Evolutionary conservation across 2,797 vertebrate genomes (phyloP), one percentile per base, ranked within the genome.

Genomic region (Melanotaenia trifasciata): DNA sequence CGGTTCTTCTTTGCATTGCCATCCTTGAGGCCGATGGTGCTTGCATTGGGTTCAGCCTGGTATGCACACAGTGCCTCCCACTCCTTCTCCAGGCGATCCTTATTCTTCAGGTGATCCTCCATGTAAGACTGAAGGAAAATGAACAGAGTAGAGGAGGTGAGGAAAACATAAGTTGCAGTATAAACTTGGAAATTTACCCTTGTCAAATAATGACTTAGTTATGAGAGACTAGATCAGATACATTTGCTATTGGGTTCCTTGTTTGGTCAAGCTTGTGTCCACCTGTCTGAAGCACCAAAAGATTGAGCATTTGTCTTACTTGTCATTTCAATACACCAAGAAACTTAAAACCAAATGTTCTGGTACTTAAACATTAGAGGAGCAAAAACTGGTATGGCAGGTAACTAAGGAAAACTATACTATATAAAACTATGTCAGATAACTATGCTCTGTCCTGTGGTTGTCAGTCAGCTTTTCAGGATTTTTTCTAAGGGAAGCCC

Each of bases 101-200:
- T 98, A 89, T 98, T 99, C 87, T 96, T 97, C 92, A 99, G 89
- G 86, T 99, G 98, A 78, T 99, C 98, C 88, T 99, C 98, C 98
- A 99, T 99, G 92, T 99, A 99, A 60, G 97, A 94, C 98, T 99
- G 87, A 74, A 40, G 66, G 56, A 58, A 57, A 67, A 0, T 12
- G 66, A 5, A 61, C n/a, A 58, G 24, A 43, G 11, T 11, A n/a
- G n/a, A 72, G 11, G 24, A 67, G 10, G 50, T 73, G 14, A 73
- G 59, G 33, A 13, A 16, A 16, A 3, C 30, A 2, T 9, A 14
- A 9, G 43, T 33, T 30, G 24, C 4, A 12, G 36, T 30, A 24
- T 5, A 43, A 35, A 40, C 9, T 62, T 58, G 30, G 33, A 26
- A 35, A 47, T 64, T 33, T 26, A 26, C n/a, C 26, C 40, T 5